These are phyloP conservation scores for Coregonus sp. DNA, from an alignment of 2,797 vertebrate genomes.

Conservation along the genomic window DNA sequence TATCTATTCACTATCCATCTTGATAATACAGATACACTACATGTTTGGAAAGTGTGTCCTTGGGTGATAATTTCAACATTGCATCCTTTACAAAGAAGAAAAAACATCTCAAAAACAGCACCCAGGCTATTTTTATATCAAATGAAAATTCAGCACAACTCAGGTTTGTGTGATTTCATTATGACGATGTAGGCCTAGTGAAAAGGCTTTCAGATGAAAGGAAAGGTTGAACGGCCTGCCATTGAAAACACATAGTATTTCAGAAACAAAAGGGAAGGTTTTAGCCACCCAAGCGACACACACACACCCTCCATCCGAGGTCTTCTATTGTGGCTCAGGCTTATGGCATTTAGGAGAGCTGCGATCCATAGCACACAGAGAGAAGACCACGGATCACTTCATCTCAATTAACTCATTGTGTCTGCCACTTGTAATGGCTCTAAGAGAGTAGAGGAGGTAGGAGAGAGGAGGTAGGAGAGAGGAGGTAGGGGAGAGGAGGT, in stretches of 20 bases:
- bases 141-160: neutral
- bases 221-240: neutral
- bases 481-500: no score
- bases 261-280: conserved; percentile 24
- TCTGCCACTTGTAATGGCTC: no score
- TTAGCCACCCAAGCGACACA: neutral
- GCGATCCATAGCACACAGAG: neutral
- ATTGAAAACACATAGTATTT: conserved; percentile 17
- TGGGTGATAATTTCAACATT: neutral
- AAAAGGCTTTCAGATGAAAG: no score
- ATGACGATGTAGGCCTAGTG: no score
- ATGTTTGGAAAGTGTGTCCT: neutral
- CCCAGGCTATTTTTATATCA: neutral
- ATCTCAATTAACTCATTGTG: no score
- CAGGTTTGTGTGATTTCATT: no score
- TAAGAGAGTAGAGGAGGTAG: no score
- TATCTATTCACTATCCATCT: no score
- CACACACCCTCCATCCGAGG: conserved; percentile 8
- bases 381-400: no score
- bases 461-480: no score
- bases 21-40: no score
- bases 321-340: conserved; percentile 16
- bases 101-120: neutral
- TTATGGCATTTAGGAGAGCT: conserved; percentile 12
- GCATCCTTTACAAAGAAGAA: neutral